Evolutionary conservation across 2,797 vertebrate genomes (phyloP).

Genomic region (Alectoris magna): DNA sequence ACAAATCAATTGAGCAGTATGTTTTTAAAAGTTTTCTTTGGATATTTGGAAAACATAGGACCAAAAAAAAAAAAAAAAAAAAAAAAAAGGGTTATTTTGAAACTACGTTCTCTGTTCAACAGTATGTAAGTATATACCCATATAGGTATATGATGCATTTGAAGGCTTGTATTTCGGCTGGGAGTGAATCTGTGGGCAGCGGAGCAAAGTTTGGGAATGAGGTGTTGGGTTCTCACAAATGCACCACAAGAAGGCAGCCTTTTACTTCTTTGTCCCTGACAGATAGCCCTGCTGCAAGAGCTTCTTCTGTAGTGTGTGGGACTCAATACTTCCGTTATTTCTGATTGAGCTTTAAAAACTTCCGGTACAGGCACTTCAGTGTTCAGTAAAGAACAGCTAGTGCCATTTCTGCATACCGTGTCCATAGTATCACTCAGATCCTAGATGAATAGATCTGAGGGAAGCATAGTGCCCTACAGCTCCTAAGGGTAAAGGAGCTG

Average conservation of each 20-base stretch:
- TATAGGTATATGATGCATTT: not conserved
- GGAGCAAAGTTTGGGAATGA: not conserved
- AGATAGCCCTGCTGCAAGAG: not conserved
- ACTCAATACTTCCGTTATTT: not conserved
- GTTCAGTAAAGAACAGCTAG: not conserved
- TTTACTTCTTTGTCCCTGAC: not conserved
- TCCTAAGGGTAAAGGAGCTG: no score
- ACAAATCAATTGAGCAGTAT: slow-evolving; percentile 4
- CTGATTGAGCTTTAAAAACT: not conserved
- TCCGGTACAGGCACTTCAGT: accelerated
- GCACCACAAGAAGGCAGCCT: not conserved
- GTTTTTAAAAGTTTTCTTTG: slow-evolving; percentile 27
- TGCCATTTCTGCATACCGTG: not conserved
- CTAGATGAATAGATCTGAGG: not conserved
- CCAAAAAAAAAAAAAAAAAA: slow-evolving; percentile 55
- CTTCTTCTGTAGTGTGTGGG: not conserved
- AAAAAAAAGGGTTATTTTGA: slow-evolving; percentile 47
- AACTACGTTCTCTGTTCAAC: not conserved
- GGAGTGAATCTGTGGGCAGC: not conserved
- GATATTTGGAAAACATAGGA: slow-evolving; percentile 1
- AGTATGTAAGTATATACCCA: not conserved
- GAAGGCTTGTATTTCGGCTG: not conserved
- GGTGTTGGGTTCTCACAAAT: not conserved
- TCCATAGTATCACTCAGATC: not conserved
- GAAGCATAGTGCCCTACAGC: not conserved